Evolutionary conservation across 1,140 invertebrate genomes (phyloP), one percentile per base, ranked within the genome.

Genomic region (Drosophila tristis): DNA sequence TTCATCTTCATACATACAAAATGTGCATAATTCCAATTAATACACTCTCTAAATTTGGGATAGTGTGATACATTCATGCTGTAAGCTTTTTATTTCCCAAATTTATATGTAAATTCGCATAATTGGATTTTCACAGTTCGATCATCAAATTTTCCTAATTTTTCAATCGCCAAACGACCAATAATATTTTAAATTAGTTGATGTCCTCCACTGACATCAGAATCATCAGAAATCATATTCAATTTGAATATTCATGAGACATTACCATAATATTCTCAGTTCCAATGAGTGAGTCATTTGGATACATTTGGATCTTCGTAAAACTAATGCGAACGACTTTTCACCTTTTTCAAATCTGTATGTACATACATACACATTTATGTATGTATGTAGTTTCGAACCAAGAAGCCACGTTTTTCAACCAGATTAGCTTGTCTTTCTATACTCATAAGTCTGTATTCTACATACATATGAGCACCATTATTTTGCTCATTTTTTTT

Each of bases 381-480:
- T 51, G 1, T 29, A 51, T 7, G 15, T 53, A 16, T 31, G 26
- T 51, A 15, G n/a, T 29, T 20, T 42, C 15, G 15, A 55, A 23
- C 48, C 68, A 23, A 45, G 29, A 25, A 71, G 25, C 39, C 42
- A 31, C 31, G n/a, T 53, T 45, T 60, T 9, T 45, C 31, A 39
- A 47, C 43, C 67, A 63, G 58, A 67, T 80, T 64, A 72, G 76
- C 45, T 86, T 68, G 61, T 50, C 62, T 56, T 56, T 45, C 47
- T 0, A 31, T 31, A 31, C 31, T 31, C 31, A 8, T 31, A 8
- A 8, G 31, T 8, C 8, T 31, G 31, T 31, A 0, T 25, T 25
- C 23, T 4, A 4, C 23, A 25, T 4, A 25, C 23, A 55, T 54
- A 50, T 64, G 48, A 47, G 55, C 35, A 47, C 39, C 31, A 61